Evolutionary conservation across 2,113 vertebrate species (phyloP).

Genomic region (Meriones unguiculatus): DNA sequence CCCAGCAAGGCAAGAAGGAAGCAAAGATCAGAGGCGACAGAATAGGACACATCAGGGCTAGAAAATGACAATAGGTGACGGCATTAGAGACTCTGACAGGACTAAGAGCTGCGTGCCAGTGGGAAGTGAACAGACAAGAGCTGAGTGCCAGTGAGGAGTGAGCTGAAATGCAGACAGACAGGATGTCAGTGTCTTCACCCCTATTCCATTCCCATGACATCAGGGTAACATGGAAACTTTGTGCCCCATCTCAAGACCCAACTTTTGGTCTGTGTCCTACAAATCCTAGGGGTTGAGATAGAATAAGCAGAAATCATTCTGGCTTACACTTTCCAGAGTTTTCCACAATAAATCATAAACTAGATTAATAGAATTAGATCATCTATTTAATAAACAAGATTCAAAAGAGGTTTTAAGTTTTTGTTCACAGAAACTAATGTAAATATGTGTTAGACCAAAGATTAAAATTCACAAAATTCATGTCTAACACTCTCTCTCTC

Average conservation of each 20-base stretch:
- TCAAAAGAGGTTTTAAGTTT: not conserved
- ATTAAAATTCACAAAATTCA: not conserved
- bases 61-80: fast-evolving
- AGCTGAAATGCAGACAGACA: not conserved
- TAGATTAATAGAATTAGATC: not conserved
- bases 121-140: not conserved
- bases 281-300: not conserved
- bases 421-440: not conserved
- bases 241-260: not conserved
- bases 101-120: too few species aligned
- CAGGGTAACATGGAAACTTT: not conserved
- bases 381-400: not conserved
- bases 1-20: not conserved
- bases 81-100: too few species aligned
- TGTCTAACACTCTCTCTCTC: too few species aligned
- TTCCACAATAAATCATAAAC: not conserved
- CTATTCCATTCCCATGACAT: fast-evolving
- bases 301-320: fast-evolving
- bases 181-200: fast-evolving
- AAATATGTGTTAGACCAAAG: not conserved
- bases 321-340: not conserved
- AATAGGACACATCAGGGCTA: not conserved
- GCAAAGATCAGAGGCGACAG: too few species aligned
- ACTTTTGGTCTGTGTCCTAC: fast-evolving
- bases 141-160: not conserved